Evolutionary conservation across 2,113 vertebrate genomes (phyloP).

Genomic region (Danionella cerebrum): DNA sequence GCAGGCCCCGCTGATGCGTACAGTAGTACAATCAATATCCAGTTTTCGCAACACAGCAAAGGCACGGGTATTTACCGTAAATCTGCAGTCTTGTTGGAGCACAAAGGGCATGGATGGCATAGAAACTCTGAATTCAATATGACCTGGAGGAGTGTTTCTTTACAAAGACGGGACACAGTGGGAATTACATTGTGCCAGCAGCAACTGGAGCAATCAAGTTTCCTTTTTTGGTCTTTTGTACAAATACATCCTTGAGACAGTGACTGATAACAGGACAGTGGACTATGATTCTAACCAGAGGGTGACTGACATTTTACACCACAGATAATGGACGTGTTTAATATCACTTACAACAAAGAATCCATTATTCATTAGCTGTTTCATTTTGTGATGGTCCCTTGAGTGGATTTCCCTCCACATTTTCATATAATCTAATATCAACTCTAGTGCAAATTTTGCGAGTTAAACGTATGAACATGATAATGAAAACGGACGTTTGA

Average conservation of each 20-base stretch:
- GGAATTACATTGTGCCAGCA: slow-evolving; percentile 3
- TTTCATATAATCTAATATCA: background rate
- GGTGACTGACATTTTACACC: background rate
- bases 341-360: background rate
- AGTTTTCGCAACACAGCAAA: slow-evolving; percentile 67
- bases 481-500: slow-evolving; percentile 17
- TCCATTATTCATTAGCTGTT: background rate
- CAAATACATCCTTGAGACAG: background rate
- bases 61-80: slow-evolving; percentile 69
- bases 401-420: background rate
- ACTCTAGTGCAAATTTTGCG: background rate
- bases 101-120: slow-evolving; percentile 22
- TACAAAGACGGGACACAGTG: background rate
- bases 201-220: background rate
- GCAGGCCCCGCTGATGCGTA: slow-evolving; percentile 54
- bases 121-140: slow-evolving; percentile 1
- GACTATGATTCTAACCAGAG: background rate
- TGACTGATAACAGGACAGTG: background rate
- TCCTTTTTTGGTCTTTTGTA: background rate
- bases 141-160: background rate
- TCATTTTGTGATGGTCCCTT: slow-evolving; percentile 10
- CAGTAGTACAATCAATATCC: slow-evolving; percentile 71
- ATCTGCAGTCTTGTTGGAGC: slow-evolving; percentile 51
- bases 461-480: background rate
- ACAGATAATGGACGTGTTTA: background rate